Percentiles rank a stretch among this genome's conserved stretches.
phyloP scores from a whole-genome alignment of 2,888 invertebrate species.

The Andricus quercusramuli region DNA sequence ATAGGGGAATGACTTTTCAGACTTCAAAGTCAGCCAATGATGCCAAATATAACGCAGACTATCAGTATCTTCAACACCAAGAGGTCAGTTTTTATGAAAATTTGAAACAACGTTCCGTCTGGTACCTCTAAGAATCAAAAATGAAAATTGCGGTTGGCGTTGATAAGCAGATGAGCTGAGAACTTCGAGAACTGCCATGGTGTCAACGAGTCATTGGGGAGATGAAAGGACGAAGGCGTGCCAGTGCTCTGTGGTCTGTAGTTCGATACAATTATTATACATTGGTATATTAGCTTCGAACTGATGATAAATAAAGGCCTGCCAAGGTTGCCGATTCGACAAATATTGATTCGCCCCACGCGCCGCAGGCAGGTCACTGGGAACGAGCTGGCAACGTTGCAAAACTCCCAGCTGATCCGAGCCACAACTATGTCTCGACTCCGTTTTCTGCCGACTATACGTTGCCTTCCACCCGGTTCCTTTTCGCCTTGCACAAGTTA shows the following conservation, averaged over 20 bases:
- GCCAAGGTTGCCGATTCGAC: constrained; percentile 68
- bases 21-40: not conserved
- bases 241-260: constrained; percentile 48
- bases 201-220: constrained; percentile 10
- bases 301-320: constrained; percentile 59
- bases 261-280: constrained; percentile 24
- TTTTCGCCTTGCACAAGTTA: constrained; percentile 7
- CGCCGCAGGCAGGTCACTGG: constrained; percentile 61
- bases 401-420: constrained; percentile 64
- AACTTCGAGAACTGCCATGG: not conserved
- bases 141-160: not conserved
- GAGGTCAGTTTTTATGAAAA: not conserved
- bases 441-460: not conserved
- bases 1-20: not conserved
- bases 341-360: constrained; percentile 67
- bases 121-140: not conserved
- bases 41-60: not conserved
- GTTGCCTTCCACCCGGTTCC: constrained; percentile 7
- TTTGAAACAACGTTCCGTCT: not conserved
- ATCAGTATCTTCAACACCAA: not conserved
- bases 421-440: constrained; percentile 53
- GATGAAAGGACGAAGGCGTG: constrained; percentile 48
- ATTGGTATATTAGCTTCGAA: constrained; percentile 38
- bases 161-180: not conserved
- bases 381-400: constrained; percentile 65